A percentile compares a stretch with the other conserved stretches of the same genome.
phyloP scores from a whole-genome alignment of 1,140 invertebrate genomes.

The Leptinotarsa undecemlineata region DNA sequence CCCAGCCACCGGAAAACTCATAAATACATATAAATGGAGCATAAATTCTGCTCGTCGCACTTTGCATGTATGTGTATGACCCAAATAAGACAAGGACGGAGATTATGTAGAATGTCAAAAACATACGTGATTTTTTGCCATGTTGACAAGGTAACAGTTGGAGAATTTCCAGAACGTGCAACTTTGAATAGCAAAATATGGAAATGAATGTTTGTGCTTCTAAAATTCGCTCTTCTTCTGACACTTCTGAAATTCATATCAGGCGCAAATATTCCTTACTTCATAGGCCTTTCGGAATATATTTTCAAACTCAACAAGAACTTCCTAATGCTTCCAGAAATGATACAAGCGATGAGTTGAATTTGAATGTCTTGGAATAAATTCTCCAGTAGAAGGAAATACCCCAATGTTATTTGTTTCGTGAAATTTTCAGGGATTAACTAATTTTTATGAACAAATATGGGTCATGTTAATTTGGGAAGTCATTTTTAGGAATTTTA shows the following conservation, averaged over 20 bases:
- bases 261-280: too few relatives aligned
- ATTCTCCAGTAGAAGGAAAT: too few relatives aligned
- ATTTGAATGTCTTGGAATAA: too few relatives aligned
- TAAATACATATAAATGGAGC: constrained; percentile 38
- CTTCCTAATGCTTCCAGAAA: too few relatives aligned
- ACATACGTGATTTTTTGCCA: neutral
- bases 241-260: neutral
- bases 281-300: too few relatives aligned
- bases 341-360: too few relatives aligned
- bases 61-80: constrained; percentile 17
- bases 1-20: constrained; percentile 33
- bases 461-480: too few relatives aligned
- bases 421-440: too few relatives aligned
- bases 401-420: too few relatives aligned
- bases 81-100: constrained; percentile 13
- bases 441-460: too few relatives aligned
- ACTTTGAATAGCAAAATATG: neutral
- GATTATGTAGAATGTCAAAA: neutral
- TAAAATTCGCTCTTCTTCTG: neutral
- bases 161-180: neutral
- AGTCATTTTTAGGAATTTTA: too few relatives aligned
- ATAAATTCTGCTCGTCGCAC: constrained; percentile 33
- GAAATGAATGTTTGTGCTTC: neutral
- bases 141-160: neutral
- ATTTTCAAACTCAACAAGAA: too few relatives aligned